These are phyloP conservation scores for Helarctos malayanus DNA, from an alignment of 2,797 vertebrate species.

Conservation along the genomic window DNA sequence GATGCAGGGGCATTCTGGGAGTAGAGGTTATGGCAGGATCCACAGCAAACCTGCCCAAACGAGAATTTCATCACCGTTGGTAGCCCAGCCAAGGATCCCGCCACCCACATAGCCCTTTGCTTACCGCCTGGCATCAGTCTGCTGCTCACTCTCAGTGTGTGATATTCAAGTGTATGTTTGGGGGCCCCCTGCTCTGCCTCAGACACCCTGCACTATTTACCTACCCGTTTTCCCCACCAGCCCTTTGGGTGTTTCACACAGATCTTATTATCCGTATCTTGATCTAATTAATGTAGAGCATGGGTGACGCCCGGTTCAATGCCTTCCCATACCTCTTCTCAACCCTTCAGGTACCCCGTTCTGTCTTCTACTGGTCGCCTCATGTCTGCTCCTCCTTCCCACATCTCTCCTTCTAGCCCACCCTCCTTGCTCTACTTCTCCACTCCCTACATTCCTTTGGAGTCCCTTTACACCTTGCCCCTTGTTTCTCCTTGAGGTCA, in stretches of 20 bases:
- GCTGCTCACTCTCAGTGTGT: background rate
- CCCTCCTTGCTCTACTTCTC: background rate
- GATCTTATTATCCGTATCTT: background rate
- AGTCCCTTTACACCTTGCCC: background rate
- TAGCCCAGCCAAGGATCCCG: background rate
- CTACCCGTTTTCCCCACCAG: background rate
- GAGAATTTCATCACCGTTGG: background rate
- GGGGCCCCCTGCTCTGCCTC: background rate
- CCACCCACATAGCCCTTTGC: background rate
- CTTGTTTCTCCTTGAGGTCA: background rate
- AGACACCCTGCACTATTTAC: no score
- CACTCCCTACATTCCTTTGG: background rate
- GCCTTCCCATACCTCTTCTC: background rate
- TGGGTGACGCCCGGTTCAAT: fast-evolving
- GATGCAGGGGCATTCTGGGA: background rate
- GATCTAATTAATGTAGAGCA: background rate
- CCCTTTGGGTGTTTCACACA: background rate
- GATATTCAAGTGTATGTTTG: background rate
- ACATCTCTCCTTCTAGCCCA: background rate
- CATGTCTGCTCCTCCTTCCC: background rate
- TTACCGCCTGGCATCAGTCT: background rate
- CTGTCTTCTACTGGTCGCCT: background rate
- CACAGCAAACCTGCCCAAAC: background rate
- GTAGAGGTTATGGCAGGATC: background rate
- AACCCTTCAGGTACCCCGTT: background rate